Base-by-base conservation (phyloP, 2,797 vertebrate genomes). In the Chelidonichthys spinosus region DNA sequence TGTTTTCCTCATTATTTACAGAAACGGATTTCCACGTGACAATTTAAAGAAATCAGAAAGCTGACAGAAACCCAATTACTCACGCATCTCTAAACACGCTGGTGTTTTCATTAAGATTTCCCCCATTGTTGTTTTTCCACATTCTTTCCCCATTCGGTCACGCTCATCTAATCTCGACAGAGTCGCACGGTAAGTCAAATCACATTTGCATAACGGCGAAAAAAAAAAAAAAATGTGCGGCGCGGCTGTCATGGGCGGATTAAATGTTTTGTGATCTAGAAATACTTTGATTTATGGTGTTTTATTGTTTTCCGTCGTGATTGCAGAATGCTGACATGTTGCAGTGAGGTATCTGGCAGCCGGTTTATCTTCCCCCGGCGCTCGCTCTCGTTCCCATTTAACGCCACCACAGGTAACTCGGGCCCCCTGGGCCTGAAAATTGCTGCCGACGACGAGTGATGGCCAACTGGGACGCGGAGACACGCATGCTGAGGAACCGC, bases 371-470 rank as follows among this genome's bases (percentile, higher is more conserved):
- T 65, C 62, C n/a, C 65, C 61, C 55, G 62, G 50, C 62, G 62
- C 55, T 62, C 62, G 17, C 61, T 55, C 54, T 50, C 55, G 55
- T 44, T 71, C 39, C 44, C 78, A 72, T 81, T 81, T 72, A 81
- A 81, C 59, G 39, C 68, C n/a, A 14, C 40, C 78, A 60, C 68
- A 66, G 72, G 72, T 65, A 53, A 49, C 68, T 58, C 1, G 7
- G 39, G 56, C 47, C 65, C 63, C 39, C 61, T 44, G 73, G 54
- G 65, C 60, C 77, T 61, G 76, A 74, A 77, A 52, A 77, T 68
- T 63, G 74, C 67, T 63, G 66, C 74, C 33, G 42, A 60, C 69
- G 54, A 25, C 52, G 56, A 49, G 62, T 59, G 46, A 39, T 39
- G 40, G 47, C 47, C 53, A 50, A 43, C 63, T 53, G 47, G 55